phyloP scores from a whole-genome alignment of 1,140 invertebrate genomes.

The Hydropsyche tenuis region DNA sequence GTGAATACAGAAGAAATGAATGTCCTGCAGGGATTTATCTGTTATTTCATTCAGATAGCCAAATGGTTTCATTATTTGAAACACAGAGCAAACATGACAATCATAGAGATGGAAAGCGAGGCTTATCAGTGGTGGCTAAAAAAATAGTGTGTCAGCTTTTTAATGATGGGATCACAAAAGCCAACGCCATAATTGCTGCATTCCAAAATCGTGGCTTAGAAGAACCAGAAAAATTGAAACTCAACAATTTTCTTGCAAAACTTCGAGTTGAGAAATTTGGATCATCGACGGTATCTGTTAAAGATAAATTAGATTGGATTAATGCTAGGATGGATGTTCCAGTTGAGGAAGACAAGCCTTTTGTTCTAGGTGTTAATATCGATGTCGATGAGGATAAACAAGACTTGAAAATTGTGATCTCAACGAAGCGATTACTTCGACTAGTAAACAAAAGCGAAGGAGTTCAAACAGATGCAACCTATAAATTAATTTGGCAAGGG shows the following conservation, averaged over 20 bases:
- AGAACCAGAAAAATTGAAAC: not conserved
- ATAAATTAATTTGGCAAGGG: not conserved
- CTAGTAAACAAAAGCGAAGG: not conserved
- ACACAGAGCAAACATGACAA: not conserved
- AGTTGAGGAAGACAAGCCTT: not conserved
- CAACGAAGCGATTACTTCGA: not conserved
- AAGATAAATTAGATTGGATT: not conserved
- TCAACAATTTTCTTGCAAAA: conserved; percentile 1
- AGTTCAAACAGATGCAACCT: not conserved
- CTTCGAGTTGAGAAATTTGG: not conserved
- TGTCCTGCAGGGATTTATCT: conserved; percentile 16
- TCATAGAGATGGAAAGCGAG: not conserved
- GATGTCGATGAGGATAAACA: not conserved
- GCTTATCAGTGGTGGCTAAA: not conserved
- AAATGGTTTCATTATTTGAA: not conserved
- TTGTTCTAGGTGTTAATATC: not conserved
- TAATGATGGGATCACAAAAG: not conserved
- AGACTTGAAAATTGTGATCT: not conserved
- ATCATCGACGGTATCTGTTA: not conserved
- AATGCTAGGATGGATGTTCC: not conserved
- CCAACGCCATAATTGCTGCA: conserved; percentile 5
- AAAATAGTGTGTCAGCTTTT: conserved; percentile 6
- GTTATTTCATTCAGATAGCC: not conserved
- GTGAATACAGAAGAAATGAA: conserved; percentile 7
- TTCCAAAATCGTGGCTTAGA: not conserved